These are phyloP conservation scores for Dysidea cf. avara DNA, from an alignment of 37 sponge, comb jelly and placozoan species.

Conservation along the genomic window DNA sequence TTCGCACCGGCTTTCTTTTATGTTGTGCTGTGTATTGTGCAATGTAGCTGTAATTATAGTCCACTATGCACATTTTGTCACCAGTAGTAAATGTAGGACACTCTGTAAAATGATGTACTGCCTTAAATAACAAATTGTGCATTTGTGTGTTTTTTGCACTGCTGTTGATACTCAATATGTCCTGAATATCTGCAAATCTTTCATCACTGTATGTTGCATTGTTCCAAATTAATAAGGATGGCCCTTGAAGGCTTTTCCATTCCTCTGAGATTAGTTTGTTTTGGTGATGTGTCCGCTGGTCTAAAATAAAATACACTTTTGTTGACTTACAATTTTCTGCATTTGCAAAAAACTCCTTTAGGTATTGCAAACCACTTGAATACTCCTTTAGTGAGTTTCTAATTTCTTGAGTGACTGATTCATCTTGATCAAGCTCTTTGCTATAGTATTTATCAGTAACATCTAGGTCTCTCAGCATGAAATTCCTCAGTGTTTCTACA, in stretches of 20 bases:
- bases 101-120: too few species aligned
- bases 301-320: constrained; percentile 71
- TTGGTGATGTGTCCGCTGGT: constrained; percentile 52
- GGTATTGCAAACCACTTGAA: constrained; percentile 50
- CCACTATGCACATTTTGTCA: constrained; percentile 72
- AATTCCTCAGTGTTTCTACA: too few species aligned
- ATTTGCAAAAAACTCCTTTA: constrained; percentile 90
- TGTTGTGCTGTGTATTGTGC: constrained; percentile 22
- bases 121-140: too few species aligned
- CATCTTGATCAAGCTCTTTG: constrained; percentile 64
- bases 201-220: too few species aligned
- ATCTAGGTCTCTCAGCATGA: too few species aligned
- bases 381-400: constrained; percentile 68
- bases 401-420: constrained; percentile 69
- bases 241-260: constrained; percentile 73
- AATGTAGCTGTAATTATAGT: constrained; percentile 60
- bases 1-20: too few species aligned
- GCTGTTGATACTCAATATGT: too few species aligned
- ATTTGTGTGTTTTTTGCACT: too few species aligned
- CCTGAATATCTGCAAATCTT: too few species aligned
- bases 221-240: constrained; percentile 72
- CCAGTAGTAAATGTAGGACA: too few species aligned
- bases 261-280: constrained; percentile 34
- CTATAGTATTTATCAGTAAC: too few species aligned
- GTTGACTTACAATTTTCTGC: constrained; percentile 87